Evolutionary conservation across 2,888 invertebrate genomes (phyloP).

Genomic region (Branchellion lobata): DNA sequence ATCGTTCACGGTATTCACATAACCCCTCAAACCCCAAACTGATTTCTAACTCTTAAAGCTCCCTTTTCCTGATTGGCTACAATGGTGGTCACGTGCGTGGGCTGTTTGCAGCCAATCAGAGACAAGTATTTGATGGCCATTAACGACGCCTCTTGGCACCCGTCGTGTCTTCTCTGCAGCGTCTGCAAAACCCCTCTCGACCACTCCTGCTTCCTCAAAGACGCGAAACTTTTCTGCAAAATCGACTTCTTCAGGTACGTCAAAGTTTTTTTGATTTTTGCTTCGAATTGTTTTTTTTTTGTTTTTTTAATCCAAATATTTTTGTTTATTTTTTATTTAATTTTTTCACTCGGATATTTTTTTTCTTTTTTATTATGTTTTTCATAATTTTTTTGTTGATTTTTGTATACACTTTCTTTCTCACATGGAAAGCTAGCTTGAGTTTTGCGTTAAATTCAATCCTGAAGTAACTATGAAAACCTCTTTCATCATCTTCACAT

Average conservation of each 20-base stretch:
- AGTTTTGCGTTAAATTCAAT: too few species aligned
- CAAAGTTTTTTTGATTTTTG: too few species aligned
- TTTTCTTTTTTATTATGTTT: too few species aligned
- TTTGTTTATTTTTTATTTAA: too few species aligned
- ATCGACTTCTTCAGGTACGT: slow-evolving; percentile 94
- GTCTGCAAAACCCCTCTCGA: slow-evolving; percentile 90
- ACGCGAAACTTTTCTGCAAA: slow-evolving; percentile 93
- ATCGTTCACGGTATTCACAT: too few species aligned
- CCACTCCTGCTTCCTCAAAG: slow-evolving; percentile 95
- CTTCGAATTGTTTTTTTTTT: background rate
- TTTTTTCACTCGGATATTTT: too few species aligned
- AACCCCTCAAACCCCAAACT: too few species aligned
- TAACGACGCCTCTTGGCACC: slow-evolving; percentile 95
- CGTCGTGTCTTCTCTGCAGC: slow-evolving; percentile 91
- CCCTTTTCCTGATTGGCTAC: background rate
- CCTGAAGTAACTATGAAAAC: too few species aligned
- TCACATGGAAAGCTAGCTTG: too few species aligned
- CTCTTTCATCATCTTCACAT: too few species aligned
- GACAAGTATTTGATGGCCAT: slow-evolving; percentile 97
- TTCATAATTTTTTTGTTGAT: too few species aligned
- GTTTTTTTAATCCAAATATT: background rate
- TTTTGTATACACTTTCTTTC: too few species aligned
- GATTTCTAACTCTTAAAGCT: background rate
- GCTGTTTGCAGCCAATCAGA: slow-evolving; percentile 96
- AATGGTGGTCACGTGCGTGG: slow-evolving; percentile 73